phyloP scores from a whole-genome alignment of 2,888 invertebrate genomes.

The Cyrtodaria siliqua region DNA sequence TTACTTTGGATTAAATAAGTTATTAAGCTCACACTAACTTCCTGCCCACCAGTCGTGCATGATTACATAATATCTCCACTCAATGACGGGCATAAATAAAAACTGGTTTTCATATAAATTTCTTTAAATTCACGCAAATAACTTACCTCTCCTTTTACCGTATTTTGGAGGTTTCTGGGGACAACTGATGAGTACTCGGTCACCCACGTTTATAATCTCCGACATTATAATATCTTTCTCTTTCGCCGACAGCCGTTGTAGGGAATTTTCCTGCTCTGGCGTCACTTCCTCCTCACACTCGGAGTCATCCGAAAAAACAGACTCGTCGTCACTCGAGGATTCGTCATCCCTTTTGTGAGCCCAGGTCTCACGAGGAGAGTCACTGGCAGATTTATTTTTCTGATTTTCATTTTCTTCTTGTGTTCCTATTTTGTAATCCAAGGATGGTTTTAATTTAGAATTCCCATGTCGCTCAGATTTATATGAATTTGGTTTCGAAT shows the following conservation, averaged over 20 bases:
- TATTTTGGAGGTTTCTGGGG: constrained; percentile 78
- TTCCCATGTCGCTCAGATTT: constrained; percentile 59
- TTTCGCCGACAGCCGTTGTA: constrained; percentile 64
- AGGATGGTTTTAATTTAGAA: too few relatives aligned
- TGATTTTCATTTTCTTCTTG: neutral
- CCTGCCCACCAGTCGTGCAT: too few relatives aligned
- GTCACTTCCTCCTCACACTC: constrained; percentile 57
- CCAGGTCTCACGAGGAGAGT: neutral
- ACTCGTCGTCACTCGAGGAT: constrained; percentile 57
- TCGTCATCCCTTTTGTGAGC: neutral
- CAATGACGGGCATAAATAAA: too few relatives aligned
- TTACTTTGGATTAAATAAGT: too few relatives aligned
- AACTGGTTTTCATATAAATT: too few relatives aligned
- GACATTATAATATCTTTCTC: constrained; percentile 72
- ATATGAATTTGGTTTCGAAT: constrained; percentile 11
- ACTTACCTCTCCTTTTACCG: constrained; percentile 76
- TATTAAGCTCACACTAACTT: too few relatives aligned
- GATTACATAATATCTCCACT: too few relatives aligned
- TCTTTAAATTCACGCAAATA: too few relatives aligned
- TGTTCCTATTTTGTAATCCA: constrained; percentile 68
- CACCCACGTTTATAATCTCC: constrained; percentile 73
- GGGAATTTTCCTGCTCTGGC: constrained; percentile 54
- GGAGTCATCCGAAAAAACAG: constrained; percentile 55
- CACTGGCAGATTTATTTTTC: constrained; percentile 2
- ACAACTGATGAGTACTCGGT: constrained; percentile 74